phyloP scores from a whole-genome alignment of 1,140 invertebrate species.

The Wiebesia pumilae region DNA sequence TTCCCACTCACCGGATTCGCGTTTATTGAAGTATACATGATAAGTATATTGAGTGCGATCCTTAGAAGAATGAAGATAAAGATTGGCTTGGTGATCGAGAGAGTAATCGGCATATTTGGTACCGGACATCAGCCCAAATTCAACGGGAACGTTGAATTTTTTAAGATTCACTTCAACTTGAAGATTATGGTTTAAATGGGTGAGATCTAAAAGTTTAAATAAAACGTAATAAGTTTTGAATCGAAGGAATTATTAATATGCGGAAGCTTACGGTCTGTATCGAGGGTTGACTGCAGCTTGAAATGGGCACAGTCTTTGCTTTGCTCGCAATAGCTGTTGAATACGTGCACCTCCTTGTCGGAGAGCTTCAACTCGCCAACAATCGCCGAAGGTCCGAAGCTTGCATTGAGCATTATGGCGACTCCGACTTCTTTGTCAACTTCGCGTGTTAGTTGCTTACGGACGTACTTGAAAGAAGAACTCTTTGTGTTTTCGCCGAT shows the following conservation, averaged over 20 bases:
- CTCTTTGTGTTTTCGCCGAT: slow-evolving; percentile 80
- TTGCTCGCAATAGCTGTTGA: slow-evolving; percentile 84
- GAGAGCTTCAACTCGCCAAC: slow-evolving; percentile 81
- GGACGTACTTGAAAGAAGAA: slow-evolving; percentile 83
- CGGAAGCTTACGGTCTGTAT: slow-evolving; percentile 73
- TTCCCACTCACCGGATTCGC: slow-evolving; percentile 69
- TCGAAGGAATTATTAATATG: not conserved
- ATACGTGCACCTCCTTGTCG: slow-evolving; percentile 81
- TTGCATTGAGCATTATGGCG: slow-evolving; percentile 73
- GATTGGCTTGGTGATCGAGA: slow-evolving; percentile 79
- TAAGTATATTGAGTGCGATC: slow-evolving; percentile 83
- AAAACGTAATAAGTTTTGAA: not conserved
- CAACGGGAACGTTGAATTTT: slow-evolving; percentile 81
- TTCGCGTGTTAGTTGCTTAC: slow-evolving; percentile 77
- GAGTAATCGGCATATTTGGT: slow-evolving; percentile 77
- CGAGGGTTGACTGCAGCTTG: slow-evolving; percentile 79
- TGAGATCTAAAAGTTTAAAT: slow-evolving; percentile 57
- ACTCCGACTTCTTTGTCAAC: slow-evolving; percentile 80
- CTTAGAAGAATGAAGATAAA: slow-evolving; percentile 80
- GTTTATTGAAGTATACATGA: slow-evolving; percentile 79
- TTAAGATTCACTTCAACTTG: slow-evolving; percentile 80
- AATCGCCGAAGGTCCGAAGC: slow-evolving; percentile 74
- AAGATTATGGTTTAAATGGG: slow-evolving; percentile 74
- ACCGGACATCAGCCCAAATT: slow-evolving; percentile 81
- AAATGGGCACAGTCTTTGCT: slow-evolving; percentile 85